phyloP scores from a whole-genome alignment of 2,888 invertebrate species.

The Nysson spinosus region DNA sequence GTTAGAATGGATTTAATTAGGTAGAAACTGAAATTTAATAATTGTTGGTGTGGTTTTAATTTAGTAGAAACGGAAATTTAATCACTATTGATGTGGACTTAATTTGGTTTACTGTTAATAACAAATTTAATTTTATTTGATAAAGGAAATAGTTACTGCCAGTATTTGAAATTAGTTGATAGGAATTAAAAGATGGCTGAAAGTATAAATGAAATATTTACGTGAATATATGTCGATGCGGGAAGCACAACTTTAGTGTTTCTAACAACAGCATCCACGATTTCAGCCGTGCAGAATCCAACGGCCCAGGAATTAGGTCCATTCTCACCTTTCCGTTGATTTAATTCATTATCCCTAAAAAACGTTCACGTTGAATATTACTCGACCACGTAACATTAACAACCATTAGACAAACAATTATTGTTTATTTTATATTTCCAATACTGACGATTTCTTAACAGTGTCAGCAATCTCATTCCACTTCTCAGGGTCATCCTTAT shows the following conservation, averaged over 20 bases:
- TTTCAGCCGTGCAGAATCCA: constrained; percentile 76
- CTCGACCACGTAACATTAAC: neutral
- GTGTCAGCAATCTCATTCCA: constrained; percentile 75
- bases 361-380: neutral
- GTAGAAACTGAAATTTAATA: neutral
- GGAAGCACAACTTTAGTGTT: constrained; percentile 76
- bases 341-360: constrained; percentile 56
- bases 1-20: too few species aligned
- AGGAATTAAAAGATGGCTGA: neutral
- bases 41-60: neutral
- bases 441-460: constrained; percentile 63
- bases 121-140: too few species aligned
- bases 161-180: too few species aligned
- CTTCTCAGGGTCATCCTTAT: constrained; percentile 79
- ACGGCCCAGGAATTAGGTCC: constrained; percentile 77
- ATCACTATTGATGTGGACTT: too few species aligned
- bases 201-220: constrained; percentile 46
- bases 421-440: neutral
- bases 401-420: too few species aligned
- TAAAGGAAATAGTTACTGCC: too few species aligned
- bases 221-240: constrained; percentile 76
- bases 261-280: constrained; percentile 76
- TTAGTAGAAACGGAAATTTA: neutral
- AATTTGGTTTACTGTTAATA: too few species aligned
- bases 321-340: constrained; percentile 61